These are phyloP conservation scores for Anastatus disparis DNA, from an alignment of 1,140 invertebrate species.

Conservation along the genomic window DNA sequence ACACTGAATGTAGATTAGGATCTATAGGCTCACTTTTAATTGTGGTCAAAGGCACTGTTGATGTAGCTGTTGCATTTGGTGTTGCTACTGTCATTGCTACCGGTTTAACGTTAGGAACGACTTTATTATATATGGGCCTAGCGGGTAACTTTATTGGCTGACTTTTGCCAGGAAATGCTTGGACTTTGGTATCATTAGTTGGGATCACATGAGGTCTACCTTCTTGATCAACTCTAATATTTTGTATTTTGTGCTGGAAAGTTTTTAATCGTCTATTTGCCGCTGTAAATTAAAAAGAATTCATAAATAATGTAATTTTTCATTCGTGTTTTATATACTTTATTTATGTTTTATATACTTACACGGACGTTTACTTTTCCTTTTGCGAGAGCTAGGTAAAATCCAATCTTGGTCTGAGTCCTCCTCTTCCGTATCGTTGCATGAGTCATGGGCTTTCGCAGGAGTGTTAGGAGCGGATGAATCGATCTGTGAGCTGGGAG, in stretches of 20 bases:
- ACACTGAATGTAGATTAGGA: conserved; percentile 58
- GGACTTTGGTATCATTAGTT: background rate
- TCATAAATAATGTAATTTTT: too few relatives aligned
- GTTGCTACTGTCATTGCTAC: background rate
- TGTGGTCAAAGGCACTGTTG: conserved; percentile 2
- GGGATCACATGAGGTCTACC: background rate
- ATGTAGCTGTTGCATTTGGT: background rate
- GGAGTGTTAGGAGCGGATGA: conserved; percentile 46
- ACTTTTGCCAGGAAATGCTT: background rate
- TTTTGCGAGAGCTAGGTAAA: conserved; percentile 59
- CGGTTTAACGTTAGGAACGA: too few relatives aligned
- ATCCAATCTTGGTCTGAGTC: conserved; percentile 65
- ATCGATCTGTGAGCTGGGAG: conserved; percentile 47
- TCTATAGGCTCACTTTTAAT: conserved; percentile 18
- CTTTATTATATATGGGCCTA: too few relatives aligned
- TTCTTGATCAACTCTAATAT: conserved; percentile 45
- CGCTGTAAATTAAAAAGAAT: conserved; percentile 44
- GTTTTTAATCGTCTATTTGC: conserved; percentile 54
- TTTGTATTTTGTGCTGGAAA: conserved; percentile 53
- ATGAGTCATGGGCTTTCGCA: conserved; percentile 27
- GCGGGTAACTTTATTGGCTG: too few relatives aligned
- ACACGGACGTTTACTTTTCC: conserved; percentile 62
- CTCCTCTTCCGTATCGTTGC: conserved; percentile 48
- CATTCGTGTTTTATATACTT: too few relatives aligned
- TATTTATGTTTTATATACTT: conserved; percentile 43